phyloP scores from a whole-genome alignment of 2,797 vertebrate species.

The Lacerta bilineata region DNA sequence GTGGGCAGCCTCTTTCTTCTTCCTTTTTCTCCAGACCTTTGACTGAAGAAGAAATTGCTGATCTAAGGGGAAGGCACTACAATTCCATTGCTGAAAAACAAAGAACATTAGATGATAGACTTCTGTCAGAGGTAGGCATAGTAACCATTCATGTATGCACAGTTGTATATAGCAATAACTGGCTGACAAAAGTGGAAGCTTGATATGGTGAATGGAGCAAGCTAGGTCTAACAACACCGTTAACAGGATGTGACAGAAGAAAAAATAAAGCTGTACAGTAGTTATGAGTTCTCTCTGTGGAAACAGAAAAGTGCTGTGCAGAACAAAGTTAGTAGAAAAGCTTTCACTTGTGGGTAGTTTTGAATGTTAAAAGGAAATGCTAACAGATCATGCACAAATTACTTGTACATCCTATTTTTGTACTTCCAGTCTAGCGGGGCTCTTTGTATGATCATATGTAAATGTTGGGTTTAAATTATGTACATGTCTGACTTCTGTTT shows the following conservation, averaged over 20 bases:
- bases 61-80: constrained; percentile 90
- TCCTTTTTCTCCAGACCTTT: constrained; percentile 84
- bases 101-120: constrained; percentile 86
- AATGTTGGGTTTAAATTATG: not conserved
- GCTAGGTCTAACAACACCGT: not conserved
- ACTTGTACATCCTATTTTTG: not conserved
- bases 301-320: not conserved
- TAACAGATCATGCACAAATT: not conserved
- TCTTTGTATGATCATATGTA: not conserved
- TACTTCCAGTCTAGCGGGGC: not conserved
- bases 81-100: constrained; percentile 91
- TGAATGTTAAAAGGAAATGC: not conserved
- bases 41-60: constrained; percentile 92
- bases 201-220: rapidly evolving
- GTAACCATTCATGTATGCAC: rapidly evolving
- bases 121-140: constrained; percentile 87
- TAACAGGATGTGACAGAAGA: not conserved
- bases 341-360: not conserved
- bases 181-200: not conserved
- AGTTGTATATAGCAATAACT: not conserved
- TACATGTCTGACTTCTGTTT: not conserved
- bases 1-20: not conserved
- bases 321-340: not conserved
- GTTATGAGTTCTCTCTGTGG: not conserved
- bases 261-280: not conserved